A percentile compares a stretch with the other conserved stretches of the same genome.
These are phyloP conservation scores for Drosophila mimica DNA, from an alignment of 2,888 invertebrate genomes.

Conservation along the genomic window DNA sequence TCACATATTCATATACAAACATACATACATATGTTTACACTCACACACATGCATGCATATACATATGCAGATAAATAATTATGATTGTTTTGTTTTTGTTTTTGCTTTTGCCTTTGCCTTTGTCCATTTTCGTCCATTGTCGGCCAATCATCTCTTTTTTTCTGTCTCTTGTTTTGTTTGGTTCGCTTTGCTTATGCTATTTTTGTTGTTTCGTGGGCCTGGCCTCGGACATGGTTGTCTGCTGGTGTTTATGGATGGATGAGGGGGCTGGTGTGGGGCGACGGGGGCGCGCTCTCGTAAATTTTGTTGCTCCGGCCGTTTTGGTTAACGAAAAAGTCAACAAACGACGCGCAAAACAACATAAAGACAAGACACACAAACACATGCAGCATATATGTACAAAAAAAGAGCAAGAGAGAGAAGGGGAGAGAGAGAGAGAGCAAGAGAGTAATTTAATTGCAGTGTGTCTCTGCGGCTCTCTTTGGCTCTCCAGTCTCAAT, in stretches of 20 bases:
- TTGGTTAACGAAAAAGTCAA: constrained; percentile 43
- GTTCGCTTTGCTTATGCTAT: neutral
- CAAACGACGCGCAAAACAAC: constrained; percentile 34
- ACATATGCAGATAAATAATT: constrained; percentile 23
- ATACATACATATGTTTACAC: neutral
- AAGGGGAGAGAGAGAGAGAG: neutral
- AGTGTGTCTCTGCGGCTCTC: constrained; percentile 9
- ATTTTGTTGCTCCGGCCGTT: neutral
- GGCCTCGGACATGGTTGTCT: neutral
- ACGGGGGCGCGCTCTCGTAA: constrained; percentile 5
- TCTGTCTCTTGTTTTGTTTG: neutral
- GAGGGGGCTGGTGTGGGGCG: neutral
- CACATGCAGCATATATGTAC: neutral
- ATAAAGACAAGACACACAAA: constrained; percentile 12
- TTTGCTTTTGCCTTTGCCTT: constrained; percentile 20
- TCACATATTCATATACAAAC: neutral
- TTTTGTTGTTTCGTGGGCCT: constrained; percentile 6
- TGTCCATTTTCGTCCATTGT: constrained; percentile 14
- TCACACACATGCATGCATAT: neutral
- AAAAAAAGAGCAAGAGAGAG: neutral
- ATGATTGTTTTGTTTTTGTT: constrained; percentile 29
- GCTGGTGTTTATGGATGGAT: neutral
- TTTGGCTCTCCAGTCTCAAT: constrained; percentile 27
- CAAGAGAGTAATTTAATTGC: neutral
- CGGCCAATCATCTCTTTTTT: constrained; percentile 20